A percentile compares a stretch with the other conserved stretches of the same genome.
phyloP scores from a whole-genome alignment of 2,888 invertebrate species.

The Nebria brevicollis region DNA sequence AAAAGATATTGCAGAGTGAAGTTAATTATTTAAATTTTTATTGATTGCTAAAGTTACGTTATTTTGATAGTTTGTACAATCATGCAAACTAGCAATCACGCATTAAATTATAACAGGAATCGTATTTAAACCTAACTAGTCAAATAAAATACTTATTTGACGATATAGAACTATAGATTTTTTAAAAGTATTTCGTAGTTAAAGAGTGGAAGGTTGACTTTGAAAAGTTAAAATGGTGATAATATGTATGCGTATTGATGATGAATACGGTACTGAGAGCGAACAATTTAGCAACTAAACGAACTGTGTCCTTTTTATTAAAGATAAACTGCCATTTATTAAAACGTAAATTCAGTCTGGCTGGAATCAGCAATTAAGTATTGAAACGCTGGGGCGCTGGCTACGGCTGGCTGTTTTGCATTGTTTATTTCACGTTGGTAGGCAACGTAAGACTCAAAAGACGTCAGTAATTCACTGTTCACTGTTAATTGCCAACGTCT shows the following conservation, averaged over 20 bases:
- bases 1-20: too few species aligned
- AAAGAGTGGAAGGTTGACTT: background rate
- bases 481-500: background rate
- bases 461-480: background rate
- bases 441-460: slow-evolving; percentile 2
- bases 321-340: slow-evolving; percentile 31
- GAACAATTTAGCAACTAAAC: slow-evolving; percentile 16
- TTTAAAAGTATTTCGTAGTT: too few species aligned
- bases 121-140: too few species aligned
- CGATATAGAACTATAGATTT: too few species aligned
- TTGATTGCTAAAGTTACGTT: too few species aligned
- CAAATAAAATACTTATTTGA: too few species aligned
- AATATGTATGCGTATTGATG: background rate
- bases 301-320: slow-evolving; percentile 30
- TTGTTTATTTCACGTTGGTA: slow-evolving; percentile 27
- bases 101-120: too few species aligned
- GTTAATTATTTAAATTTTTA: too few species aligned
- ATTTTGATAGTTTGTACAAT: too few species aligned
- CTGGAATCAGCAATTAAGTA: slow-evolving; percentile 33
- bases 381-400: slow-evolving; percentile 20
- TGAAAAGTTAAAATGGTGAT: background rate
- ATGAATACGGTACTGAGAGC: slow-evolving; percentile 10
- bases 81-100: too few species aligned
- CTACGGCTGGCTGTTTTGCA: slow-evolving; percentile 1
- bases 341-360: slow-evolving; percentile 22